Evolutionary conservation across 2,797 vertebrate species (phyloP).

Genomic region (Pseudochirops cupreus): DNA sequence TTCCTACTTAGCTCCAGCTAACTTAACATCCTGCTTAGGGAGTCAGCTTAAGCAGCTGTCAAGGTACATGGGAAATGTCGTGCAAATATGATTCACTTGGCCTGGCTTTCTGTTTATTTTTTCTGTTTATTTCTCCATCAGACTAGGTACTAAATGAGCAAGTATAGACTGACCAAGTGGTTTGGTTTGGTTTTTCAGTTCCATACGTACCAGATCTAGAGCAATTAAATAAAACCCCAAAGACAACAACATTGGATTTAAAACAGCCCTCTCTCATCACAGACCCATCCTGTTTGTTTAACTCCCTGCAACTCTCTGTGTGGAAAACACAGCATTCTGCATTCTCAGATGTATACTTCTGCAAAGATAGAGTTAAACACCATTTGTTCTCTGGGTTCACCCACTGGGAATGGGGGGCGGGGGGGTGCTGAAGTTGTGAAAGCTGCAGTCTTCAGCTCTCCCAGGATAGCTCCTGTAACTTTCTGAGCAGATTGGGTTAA

Average conservation of each 20-base stretch:
- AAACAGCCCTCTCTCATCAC: not conserved
- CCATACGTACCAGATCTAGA: slow-evolving; percentile 54
- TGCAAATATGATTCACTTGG: slow-evolving; percentile 60
- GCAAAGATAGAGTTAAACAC: slow-evolving; percentile 78
- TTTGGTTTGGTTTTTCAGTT: slow-evolving; percentile 50
- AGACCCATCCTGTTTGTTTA: slow-evolving; percentile 37
- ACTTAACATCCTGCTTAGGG: slow-evolving; percentile 67
- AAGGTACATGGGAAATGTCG: slow-evolving; percentile 66
- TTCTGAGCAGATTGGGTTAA: slow-evolving; percentile 83
- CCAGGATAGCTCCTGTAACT: slow-evolving; percentile 74
- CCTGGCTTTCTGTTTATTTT: slow-evolving; percentile 59
- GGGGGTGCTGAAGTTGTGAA: slow-evolving; percentile 58
- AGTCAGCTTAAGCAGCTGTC: slow-evolving; percentile 66
- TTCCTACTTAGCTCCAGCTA: slow-evolving; percentile 64
- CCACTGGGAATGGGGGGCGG: slow-evolving; percentile 39
- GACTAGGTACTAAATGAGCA: slow-evolving; percentile 39
- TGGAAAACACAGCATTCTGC: slow-evolving; percentile 27
- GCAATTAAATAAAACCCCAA: slow-evolving; percentile 65
- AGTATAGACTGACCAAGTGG: slow-evolving; percentile 2
- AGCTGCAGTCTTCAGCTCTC: slow-evolving; percentile 54
- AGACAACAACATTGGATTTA: slow-evolving; percentile 37
- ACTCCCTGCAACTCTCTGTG: slow-evolving; percentile 13
- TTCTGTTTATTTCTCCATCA: slow-evolving; percentile 62
- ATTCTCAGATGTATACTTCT: slow-evolving; percentile 65
- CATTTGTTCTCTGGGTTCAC: slow-evolving; percentile 71